These are phyloP conservation scores for Spilogale gracilis DNA, from an alignment of 2,113 vertebrate species.

Conservation along the genomic window DNA sequence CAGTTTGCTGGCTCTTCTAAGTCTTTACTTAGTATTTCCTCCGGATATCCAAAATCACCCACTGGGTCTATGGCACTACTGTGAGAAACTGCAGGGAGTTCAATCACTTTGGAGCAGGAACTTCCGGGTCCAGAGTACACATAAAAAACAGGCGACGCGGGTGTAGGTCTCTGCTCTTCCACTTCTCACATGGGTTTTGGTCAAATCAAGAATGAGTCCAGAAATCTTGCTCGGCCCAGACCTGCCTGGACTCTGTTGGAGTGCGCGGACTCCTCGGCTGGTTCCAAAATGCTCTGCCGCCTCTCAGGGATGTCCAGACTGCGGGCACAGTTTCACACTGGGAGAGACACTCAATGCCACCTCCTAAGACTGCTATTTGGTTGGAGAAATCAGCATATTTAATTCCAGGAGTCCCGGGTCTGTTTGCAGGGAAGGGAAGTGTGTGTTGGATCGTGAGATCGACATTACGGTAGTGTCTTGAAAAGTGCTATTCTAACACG, in stretches of 20 bases:
- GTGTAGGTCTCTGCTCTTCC: not conserved
- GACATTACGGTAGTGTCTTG: not conserved
- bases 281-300: not conserved
- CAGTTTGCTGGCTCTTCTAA: not conserved
- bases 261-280: not conserved
- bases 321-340: not conserved
- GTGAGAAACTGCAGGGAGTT: not conserved
- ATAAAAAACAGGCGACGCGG: not conserved
- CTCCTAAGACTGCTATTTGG: not conserved
- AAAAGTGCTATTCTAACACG: not conserved
- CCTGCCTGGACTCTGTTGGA: not conserved
- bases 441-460: not conserved
- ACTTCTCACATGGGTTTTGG: not conserved
- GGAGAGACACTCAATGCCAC: not conserved
- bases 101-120: not conserved
- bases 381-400: not conserved
- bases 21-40: not conserved
- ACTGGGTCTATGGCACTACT: not conserved
- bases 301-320: not conserved
- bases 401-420: not conserved
- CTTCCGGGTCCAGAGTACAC: not conserved
- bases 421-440: not conserved
- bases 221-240: not conserved
- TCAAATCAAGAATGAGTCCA: not conserved
- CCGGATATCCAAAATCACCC: not conserved